phyloP scores from a whole-genome alignment of 2,113 vertebrate species.

The Desmodus rotundus region DNA sequence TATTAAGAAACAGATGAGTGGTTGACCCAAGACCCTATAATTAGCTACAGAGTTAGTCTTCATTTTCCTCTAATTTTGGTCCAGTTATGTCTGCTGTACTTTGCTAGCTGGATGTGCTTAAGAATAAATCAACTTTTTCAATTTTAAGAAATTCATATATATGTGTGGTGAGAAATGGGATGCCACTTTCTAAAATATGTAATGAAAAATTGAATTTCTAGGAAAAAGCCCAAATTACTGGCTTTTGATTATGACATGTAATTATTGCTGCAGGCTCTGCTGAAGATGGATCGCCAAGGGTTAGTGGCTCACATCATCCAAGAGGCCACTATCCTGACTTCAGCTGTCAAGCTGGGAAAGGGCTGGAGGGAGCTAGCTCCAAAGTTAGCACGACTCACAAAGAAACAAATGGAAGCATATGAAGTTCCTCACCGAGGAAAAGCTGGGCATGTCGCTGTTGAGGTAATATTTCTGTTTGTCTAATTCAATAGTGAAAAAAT shows the following conservation, averaged over 20 bases:
- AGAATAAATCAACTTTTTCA: neutral
- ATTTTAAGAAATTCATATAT: constrained; percentile 31
- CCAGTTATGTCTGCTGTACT: neutral
- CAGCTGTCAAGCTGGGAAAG: constrained; percentile 93
- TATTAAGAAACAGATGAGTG: neutral
- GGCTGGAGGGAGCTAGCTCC: constrained; percentile 94
- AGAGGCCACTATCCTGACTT: constrained; percentile 92
- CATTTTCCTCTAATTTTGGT: neutral
- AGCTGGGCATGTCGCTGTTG: constrained; percentile 82
- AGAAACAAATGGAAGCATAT: constrained; percentile 89
- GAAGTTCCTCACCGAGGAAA: constrained; percentile 91
- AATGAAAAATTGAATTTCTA: neutral
- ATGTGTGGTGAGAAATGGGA: neutral
- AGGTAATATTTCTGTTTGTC: constrained; percentile 80
- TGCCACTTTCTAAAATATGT: neutral
- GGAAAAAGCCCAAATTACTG: constrained; percentile 2
- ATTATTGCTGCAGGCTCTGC: constrained; percentile 85
- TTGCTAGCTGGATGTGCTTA: constrained; percentile 17
- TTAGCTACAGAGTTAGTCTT: neutral
- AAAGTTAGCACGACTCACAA: constrained; percentile 87
- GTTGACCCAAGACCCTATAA: neutral
- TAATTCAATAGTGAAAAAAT: neutral
- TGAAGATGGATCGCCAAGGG: constrained; percentile 92
- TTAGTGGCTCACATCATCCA: constrained; percentile 89
- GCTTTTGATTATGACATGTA: constrained; percentile 54